Percentiles rank a stretch among this genome's conserved stretches.
Evolutionary conservation across 2,113 vertebrate genomes (phyloP).

Genomic region (Eonycteris spelaea): DNA sequence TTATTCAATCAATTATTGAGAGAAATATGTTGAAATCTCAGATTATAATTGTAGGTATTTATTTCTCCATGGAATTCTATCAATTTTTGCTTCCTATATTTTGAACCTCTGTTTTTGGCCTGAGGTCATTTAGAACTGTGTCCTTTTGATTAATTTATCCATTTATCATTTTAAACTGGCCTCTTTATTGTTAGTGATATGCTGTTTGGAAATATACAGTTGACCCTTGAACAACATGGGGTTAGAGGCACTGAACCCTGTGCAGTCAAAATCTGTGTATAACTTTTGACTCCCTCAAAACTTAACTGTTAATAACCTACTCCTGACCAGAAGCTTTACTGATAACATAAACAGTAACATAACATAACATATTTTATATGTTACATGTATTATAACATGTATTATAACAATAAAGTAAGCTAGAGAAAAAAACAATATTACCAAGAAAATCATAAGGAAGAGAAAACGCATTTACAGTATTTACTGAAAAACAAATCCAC

Average conservation of each 20-base stretch:
- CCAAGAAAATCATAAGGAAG: neutral
- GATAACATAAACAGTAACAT: neutral
- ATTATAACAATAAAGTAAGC: neutral
- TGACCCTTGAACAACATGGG: neutral
- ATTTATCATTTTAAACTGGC: neutral
- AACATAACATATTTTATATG: neutral
- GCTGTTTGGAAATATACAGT: neutral
- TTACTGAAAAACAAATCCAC: neutral
- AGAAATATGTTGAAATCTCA: neutral
- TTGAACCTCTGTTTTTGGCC: neutral
- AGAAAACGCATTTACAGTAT: neutral
- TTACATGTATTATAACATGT: neutral
- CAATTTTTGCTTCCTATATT: neutral
- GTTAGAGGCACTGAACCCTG: neutral
- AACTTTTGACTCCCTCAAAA: neutral
- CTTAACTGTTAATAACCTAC: neutral
- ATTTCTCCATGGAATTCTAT: neutral
- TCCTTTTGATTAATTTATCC: neutral
- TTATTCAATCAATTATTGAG: neutral
- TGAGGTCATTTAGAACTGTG: neutral
- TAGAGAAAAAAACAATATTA: neutral
- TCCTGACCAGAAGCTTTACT: neutral
- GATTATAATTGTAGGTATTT: neutral
- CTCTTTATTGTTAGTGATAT: neutral
- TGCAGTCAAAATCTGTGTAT: neutral